phyloP scores from a whole-genome alignment of 2,113 vertebrate species.

The Mustela nigripes region DNA sequence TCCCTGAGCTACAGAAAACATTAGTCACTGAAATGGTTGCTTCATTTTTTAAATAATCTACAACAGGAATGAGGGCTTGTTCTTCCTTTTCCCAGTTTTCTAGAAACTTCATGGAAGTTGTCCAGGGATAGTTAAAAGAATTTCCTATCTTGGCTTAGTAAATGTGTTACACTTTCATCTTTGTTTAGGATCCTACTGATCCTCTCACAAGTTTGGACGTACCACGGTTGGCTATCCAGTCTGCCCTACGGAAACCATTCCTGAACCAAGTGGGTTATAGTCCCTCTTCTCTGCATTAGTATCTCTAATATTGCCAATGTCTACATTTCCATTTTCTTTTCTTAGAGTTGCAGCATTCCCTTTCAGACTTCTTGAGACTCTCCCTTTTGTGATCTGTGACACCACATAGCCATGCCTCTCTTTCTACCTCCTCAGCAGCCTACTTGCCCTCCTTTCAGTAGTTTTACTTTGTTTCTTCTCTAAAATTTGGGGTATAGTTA shows the following conservation, averaged over 20 bases:
- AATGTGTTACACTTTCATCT: background rate
- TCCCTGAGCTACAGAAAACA: background rate
- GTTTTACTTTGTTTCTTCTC: background rate
- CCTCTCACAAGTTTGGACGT: background rate
- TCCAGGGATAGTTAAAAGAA: background rate
- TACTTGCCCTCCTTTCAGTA: background rate
- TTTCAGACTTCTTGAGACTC: background rate
- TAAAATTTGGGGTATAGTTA: background rate
- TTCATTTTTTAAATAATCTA: conserved; percentile 32
- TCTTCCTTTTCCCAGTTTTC: background rate
- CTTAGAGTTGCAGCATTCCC: background rate
- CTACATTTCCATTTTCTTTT: background rate
- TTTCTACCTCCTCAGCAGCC: background rate
- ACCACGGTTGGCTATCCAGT: background rate
- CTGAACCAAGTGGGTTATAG: background rate
- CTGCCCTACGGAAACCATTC: background rate
- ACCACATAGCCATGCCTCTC: background rate
- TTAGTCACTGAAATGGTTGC: background rate
- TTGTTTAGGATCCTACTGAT: background rate
- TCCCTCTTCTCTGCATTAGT: background rate
- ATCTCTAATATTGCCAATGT: background rate
- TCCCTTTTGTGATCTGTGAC: background rate
- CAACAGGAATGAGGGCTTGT: no score
- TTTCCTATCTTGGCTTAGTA: background rate
- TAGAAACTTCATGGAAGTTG: background rate